phyloP scores from a whole-genome alignment of 1,140 invertebrate species.

The Saxidomus purpurata region DNA sequence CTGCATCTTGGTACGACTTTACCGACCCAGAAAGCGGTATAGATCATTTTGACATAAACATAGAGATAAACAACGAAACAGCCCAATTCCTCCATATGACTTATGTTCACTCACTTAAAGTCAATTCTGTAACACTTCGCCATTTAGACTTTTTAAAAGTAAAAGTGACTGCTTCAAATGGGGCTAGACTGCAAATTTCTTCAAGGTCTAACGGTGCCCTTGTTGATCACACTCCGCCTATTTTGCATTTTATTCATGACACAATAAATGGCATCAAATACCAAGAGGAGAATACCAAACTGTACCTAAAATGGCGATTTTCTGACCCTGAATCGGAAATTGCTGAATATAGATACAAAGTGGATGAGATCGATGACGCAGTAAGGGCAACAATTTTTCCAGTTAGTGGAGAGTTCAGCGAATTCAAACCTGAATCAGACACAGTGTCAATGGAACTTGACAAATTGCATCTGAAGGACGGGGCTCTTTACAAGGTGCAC shows the following conservation, averaged over 20 bases:
- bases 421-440: neutral
- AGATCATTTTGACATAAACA: conserved; percentile 12
- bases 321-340: conserved; percentile 45
- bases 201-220: conserved; percentile 12
- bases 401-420: no score
- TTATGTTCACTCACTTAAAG: neutral
- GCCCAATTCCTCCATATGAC: neutral
- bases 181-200: conserved; percentile 23
- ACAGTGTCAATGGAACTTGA: neutral
- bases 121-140: conserved; percentile 37
- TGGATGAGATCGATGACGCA: conserved; percentile 8
- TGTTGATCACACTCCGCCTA: conserved; percentile 24
- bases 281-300: conserved; percentile 7
- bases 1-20: conserved; percentile 16
- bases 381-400: conserved; percentile 27
- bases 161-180: conserved; percentile 17
- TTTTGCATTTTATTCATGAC: neutral
- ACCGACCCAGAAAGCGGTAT: conserved; percentile 47
- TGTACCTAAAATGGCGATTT: conserved; percentile 33
- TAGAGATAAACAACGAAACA: conserved; percentile 50
- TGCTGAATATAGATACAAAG: conserved; percentile 3
- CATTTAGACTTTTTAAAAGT: conserved; percentile 29
- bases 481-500: conserved; percentile 22
- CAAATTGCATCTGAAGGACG: conserved; percentile 11
- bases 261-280: neutral